phyloP scores from a whole-genome alignment of 2,888 invertebrate genomes.

The Aporophyla lueneburgensis region DNA sequence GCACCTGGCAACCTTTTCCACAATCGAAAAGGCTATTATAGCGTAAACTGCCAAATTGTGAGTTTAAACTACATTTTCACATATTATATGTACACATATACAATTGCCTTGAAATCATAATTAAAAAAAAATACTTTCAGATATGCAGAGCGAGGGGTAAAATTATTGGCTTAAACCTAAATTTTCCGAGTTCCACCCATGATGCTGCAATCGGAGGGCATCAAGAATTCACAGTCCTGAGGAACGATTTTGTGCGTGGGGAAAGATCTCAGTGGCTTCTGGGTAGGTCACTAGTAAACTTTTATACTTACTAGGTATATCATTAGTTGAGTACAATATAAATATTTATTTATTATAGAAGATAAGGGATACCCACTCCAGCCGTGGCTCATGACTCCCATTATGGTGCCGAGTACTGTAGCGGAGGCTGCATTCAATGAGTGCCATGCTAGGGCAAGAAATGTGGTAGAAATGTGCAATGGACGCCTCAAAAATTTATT shows the following conservation, averaged over 20 bases:
- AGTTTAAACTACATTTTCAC: no score
- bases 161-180: background rate
- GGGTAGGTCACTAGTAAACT: conserved; percentile 2
- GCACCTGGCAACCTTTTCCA: no score
- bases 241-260: background rate
- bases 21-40: no score
- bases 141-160: background rate
- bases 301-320: background rate
- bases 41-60: no score
- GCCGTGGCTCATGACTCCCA: conserved; percentile 21
- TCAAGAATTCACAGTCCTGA: background rate
- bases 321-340: background rate
- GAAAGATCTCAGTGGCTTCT: background rate
- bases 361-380: conserved; percentile 10
- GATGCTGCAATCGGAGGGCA: background rate
- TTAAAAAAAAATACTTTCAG: no score
- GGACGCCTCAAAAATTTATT: background rate
- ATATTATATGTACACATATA: no score
- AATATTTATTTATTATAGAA: conserved; percentile 3
- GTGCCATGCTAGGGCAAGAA: background rate
- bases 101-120: no score
- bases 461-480: conserved; percentile 1
- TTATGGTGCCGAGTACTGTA: background rate
- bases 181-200: background rate
- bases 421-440: background rate